Base-by-base conservation (phyloP, 2,113 vertebrate species). In the Oxygymnocypris stewartii region DNA sequence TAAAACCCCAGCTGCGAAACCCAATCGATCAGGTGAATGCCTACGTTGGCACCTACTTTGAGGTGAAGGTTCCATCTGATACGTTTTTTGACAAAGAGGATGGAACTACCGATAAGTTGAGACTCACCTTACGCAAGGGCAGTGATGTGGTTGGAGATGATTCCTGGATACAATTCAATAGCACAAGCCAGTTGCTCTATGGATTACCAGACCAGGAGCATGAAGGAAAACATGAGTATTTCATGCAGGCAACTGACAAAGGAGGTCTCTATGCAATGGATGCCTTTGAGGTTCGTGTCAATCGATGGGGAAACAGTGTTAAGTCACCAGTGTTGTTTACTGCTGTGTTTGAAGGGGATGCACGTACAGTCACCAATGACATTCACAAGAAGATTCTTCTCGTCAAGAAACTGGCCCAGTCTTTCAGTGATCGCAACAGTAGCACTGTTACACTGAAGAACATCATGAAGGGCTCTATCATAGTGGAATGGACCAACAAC, bases 121-220 rank as follows among this genome's bases (percentile, higher is more conserved):
- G 96, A 84, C 93, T 99, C n/a, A 96, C 96, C 0, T 85, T 99
- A 90, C 96, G 96, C 87, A 94, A 97, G 44, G 96, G 96, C 78
- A 96, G 96, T 73, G 96, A 98, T 11, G 90, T 95, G 80, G 93
- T 97, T 0, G 95, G 94, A 2, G 97, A 98, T 75, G 95, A 93
- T n/a, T 97, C 96, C 0, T 99, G 98, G 98, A 97, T 99, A 28
- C 97, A 97, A 91, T 98, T 99, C 89, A 99, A 99, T 89, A 97
- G 96, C 91, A 98, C 98, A 61, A 99, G 97, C 92, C 98, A 99
- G 87, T 96, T 99, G 4, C 96, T 99, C 88, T 99, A 98, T 0
- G 98, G 98, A 80, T 92, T 99, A 71, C 98, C 98, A 0, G 96
- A 99, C 76, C 92, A 71, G 83, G 92, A 61, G 25, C 96, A 98